Percentiles rank a stretch among this genome's conserved stretches.
These are phyloP conservation scores for Alsophila aescularia DNA, from an alignment of 2,888 invertebrate genomes.

Conservation along the genomic window DNA sequence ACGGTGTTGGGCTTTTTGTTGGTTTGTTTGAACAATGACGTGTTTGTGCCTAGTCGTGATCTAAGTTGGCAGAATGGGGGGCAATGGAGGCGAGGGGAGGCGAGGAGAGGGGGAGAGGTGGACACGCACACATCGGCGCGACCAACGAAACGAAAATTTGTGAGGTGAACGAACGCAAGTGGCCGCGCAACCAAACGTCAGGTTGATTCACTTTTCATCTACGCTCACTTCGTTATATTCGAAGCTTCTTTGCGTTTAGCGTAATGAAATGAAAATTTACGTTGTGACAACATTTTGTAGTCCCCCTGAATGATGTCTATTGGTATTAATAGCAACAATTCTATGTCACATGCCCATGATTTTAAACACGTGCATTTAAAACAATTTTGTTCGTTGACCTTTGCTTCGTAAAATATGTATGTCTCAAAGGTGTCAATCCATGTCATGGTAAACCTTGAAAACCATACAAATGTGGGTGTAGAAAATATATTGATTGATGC, in stretches of 20 bases:
- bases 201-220: conserved; percentile 84
- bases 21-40: conserved; percentile 54
- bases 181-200: conserved; percentile 79
- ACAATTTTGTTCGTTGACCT: background rate
- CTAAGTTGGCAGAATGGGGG: conserved; percentile 71
- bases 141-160: conserved; percentile 84
- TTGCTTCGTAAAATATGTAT: background rate
- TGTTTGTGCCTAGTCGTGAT: conserved; percentile 63
- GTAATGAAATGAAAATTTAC: conserved; percentile 62
- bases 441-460: background rate
- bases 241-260: conserved; percentile 59
- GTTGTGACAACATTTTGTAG: conserved; percentile 41
- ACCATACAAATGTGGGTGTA: background rate
- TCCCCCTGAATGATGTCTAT: background rate
- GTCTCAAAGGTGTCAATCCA: background rate
- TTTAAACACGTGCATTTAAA: background rate
- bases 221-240: conserved; percentile 66
- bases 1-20: conserved; percentile 45
- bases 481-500: background rate
- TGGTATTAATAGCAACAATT: background rate
- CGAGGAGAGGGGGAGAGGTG: conserved; percentile 44
- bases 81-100: conserved; percentile 41
- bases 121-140: conserved; percentile 65
- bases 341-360: background rate
- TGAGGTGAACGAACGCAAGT: conserved; percentile 80